phyloP scores from a whole-genome alignment of 2,797 vertebrate species.

The Pseudomugil tenellus region DNA sequence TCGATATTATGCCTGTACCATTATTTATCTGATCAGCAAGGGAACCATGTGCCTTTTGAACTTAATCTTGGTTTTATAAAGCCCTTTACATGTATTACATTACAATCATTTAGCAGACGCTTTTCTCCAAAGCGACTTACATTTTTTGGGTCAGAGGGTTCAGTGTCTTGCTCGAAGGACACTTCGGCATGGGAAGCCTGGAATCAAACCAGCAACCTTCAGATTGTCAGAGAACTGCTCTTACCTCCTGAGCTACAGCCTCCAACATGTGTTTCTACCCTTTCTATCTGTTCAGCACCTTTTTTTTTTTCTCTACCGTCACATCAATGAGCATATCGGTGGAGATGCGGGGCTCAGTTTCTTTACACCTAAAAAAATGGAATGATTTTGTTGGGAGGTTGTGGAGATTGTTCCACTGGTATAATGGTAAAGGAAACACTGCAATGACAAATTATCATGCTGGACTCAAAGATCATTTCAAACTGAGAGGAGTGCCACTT shows the following conservation, averaged over 20 bases:
- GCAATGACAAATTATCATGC: conserved; percentile 34
- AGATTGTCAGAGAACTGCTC: no score
- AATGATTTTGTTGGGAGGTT: no score
- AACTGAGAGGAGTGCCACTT: conserved; percentile 22
- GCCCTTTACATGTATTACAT: neutral
- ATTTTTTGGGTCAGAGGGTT: no score
- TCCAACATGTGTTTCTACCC: no score
- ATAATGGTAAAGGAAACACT: no score
- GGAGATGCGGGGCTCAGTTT: neutral
- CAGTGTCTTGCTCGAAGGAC: no score
- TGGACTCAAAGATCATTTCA: conserved; percentile 56
- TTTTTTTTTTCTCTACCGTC: neutral
- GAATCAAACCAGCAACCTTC: no score
- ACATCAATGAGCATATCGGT: neutral
- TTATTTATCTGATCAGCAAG: conserved; percentile 36
- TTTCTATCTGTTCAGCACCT: neutral
- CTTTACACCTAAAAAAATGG: neutral
- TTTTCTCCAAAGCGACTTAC: no score
- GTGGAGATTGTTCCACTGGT: no score
- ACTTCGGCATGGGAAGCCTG: no score
- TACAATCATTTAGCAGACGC: no score
- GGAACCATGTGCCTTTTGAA: conserved; percentile 45
- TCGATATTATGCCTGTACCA: neutral
- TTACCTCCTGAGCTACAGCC: no score
- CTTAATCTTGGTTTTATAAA: neutral